Evolutionary conservation across 2,888 invertebrate species (phyloP).

Genomic region (Phytoseiulus persimilis): DNA sequence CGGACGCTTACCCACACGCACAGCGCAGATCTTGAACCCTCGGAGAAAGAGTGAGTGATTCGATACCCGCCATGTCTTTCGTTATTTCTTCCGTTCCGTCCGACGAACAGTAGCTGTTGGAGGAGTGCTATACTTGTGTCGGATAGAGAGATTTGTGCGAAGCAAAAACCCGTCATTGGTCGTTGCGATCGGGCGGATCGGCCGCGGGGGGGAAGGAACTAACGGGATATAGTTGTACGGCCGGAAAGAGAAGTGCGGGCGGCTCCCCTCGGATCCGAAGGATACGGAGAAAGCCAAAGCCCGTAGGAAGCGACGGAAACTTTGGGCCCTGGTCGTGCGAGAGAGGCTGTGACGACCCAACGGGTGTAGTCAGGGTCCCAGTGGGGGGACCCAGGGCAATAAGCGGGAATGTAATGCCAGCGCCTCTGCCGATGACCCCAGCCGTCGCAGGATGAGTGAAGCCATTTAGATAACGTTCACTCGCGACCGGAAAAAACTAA

Average conservation of each 20-base stretch:
- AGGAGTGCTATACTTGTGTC: not conserved
- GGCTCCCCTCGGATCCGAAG: not conserved
- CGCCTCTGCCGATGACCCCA: not conserved
- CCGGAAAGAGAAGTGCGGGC: not conserved
- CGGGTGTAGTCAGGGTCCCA: not conserved
- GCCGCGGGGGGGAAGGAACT: not conserved
- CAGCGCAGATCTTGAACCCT: not conserved
- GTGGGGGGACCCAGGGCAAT: not conserved
- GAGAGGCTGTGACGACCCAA: not conserved
- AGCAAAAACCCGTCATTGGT: constrained; percentile 5
- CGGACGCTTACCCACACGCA: too few species aligned
- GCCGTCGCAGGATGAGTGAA: not conserved
- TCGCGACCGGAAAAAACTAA: not conserved
- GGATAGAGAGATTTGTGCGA: not conserved
- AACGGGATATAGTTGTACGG: not conserved
- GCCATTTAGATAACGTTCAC: constrained; percentile 5
- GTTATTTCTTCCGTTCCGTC: not conserved
- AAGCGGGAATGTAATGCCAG: not conserved
- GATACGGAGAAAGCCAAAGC: not conserved
- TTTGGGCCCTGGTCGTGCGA: not conserved
- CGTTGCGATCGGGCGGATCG: not conserved
- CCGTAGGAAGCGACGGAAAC: not conserved
- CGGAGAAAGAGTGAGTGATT: not conserved
- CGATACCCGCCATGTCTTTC: not conserved
- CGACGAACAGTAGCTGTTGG: not conserved